Percentiles rank a stretch among this genome's conserved stretches.
These are phyloP conservation scores for Blastobasis lacticolella DNA, from an alignment of 2,888 invertebrate genomes.

Conservation along the genomic window DNA sequence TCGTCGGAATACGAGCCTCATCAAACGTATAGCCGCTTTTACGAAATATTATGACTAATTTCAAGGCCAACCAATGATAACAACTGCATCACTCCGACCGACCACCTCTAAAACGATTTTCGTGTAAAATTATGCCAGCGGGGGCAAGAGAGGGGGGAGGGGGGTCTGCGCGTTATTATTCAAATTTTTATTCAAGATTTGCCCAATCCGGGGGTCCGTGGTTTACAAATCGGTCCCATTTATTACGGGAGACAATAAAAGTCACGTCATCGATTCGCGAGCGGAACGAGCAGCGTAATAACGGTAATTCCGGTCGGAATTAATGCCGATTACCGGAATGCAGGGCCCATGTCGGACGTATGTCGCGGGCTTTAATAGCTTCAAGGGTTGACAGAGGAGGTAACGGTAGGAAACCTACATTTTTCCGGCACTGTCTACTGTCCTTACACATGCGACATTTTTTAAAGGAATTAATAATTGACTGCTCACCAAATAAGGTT, in stretches of 20 bases:
- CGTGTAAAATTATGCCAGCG: background rate
- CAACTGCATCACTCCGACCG: background rate
- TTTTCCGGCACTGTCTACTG: no score
- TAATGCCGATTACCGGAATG: no score
- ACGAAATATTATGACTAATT: background rate
- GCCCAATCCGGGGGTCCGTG: background rate
- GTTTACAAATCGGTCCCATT: conserved; percentile 4
- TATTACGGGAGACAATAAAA: conserved; percentile 16
- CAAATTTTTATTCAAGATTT: conserved; percentile 3
- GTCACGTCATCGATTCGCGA: conserved; percentile 18
- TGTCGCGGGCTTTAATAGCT: no score
- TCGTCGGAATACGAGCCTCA: background rate
- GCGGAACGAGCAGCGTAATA: conserved; percentile 16
- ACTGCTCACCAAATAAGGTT: no score
- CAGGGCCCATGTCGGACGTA: no score
- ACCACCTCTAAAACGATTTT: background rate
- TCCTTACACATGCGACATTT: no score
- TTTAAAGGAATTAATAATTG: no score
- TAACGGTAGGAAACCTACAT: no score
- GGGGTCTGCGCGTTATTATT: background rate
- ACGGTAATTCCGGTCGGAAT: conserved; percentile 11
- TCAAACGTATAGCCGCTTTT: no score
- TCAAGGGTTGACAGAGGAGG: no score
- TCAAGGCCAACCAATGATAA: background rate
- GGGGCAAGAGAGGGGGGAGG: background rate